Conservation (phyloP, 2,113 vertebrate species). For the Hiodon tergisus region DNA sequence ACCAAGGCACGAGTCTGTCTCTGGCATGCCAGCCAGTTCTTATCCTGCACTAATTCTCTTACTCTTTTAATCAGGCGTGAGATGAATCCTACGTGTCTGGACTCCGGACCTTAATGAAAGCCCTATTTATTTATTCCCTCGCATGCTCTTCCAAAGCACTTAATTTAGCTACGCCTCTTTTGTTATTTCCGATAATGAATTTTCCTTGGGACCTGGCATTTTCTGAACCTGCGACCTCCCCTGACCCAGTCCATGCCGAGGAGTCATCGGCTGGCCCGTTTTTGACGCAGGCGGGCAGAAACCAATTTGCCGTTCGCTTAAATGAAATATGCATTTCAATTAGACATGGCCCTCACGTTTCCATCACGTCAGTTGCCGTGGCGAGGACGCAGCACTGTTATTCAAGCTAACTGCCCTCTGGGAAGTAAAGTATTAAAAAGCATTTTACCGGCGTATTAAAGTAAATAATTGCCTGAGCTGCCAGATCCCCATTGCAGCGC, state of each 20-base stretch:
- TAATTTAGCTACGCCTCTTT: neutral
- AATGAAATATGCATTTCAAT: neutral
- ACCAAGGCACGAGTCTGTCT: too few species aligned
- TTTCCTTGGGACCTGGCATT: neutral
- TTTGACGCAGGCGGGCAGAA: neutral
- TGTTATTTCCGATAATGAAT: neutral
- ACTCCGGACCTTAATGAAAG: neutral
- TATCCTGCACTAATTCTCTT: too few species aligned
- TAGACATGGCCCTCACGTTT: neutral
- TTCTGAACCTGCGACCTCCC: neutral
- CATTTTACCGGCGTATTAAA: neutral
- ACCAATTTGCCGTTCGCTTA: neutral
- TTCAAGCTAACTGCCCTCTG: neutral
- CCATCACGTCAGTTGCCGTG: neutral
- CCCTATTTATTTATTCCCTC: neutral
- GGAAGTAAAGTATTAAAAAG: neutral
- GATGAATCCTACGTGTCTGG: neutral
- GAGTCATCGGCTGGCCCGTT: neutral
- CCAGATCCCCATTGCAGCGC: neutral
- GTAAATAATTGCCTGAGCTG: slow-evolving; percentile 1
- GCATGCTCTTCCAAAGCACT: neutral
- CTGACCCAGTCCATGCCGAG: neutral
- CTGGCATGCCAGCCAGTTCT: too few species aligned
- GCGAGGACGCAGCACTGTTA: neutral
- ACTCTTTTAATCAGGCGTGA: neutral